phyloP scores from a whole-genome alignment of 2,888 invertebrate species.

The Lithosia quadra region DNA sequence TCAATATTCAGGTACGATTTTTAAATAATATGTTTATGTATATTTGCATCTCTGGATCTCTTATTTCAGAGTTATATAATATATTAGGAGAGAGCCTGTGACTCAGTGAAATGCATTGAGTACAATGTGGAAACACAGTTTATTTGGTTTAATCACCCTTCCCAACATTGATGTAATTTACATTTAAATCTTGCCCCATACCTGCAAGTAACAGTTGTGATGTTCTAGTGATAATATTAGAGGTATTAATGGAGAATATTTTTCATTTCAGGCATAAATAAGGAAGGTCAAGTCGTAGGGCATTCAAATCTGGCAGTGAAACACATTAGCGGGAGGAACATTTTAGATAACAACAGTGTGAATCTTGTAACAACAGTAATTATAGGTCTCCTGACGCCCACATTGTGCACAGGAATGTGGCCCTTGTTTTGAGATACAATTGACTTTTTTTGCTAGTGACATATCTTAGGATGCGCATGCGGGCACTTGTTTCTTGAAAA shows the following conservation, averaged over 20 bases:
- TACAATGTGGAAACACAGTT: too few species aligned
- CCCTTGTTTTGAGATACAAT: slow-evolving; percentile 56
- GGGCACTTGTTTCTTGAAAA: too few species aligned
- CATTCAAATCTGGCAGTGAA: slow-evolving; percentile 89
- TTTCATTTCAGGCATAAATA: slow-evolving; percentile 88
- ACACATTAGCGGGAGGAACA: slow-evolving; percentile 91
- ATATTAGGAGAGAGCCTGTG: too few species aligned
- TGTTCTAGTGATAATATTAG: not conserved
- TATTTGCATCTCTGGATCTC: too few species aligned
- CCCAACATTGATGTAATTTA: too few species aligned
- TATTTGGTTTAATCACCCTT: too few species aligned
- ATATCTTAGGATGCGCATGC: too few species aligned
- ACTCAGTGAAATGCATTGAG: too few species aligned
- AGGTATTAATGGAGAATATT: slow-evolving; percentile 13
- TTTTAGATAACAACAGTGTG: slow-evolving; percentile 95
- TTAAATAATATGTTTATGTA: not conserved
- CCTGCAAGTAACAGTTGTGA: not conserved
- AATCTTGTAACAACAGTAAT: slow-evolving; percentile 93
- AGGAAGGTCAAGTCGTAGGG: slow-evolving; percentile 90
- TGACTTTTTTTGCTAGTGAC: not conserved
- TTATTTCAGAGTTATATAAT: too few species aligned
- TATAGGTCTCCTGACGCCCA: slow-evolving; percentile 90
- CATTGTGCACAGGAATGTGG: slow-evolving; percentile 81
- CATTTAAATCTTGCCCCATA: too few species aligned
- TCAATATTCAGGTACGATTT: slow-evolving; percentile 92